Evolutionary conservation across 2,113 vertebrate genomes (phyloP).

Genomic region (Manacus vitellinus): DNA sequence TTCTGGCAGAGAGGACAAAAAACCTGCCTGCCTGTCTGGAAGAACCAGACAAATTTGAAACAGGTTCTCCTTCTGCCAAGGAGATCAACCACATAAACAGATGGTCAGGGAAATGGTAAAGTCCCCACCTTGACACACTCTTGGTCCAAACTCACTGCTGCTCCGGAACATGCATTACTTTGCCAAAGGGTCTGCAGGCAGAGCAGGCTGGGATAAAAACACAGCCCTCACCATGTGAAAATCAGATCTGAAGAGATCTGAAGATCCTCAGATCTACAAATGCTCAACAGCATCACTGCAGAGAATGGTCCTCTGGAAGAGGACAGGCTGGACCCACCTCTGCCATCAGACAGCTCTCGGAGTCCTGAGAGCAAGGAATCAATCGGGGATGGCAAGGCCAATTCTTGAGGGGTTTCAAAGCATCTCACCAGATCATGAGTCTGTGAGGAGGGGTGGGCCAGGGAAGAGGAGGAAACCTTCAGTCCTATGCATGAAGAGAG

Average conservation of each 20-base stretch:
- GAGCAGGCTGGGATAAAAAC: not conserved
- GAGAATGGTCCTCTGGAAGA: not conserved
- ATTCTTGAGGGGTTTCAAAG: not conserved
- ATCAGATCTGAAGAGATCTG: not conserved
- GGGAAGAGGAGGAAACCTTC: not conserved
- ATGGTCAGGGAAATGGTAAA: not conserved
- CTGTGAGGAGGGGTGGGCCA: not conserved
- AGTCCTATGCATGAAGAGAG: fast-evolving
- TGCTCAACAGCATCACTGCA: not conserved
- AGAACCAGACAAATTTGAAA: not conserved
- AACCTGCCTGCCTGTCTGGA: not conserved
- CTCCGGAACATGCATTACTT: not conserved
- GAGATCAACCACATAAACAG: not conserved
- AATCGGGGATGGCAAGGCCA: not conserved
- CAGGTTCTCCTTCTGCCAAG: not conserved
- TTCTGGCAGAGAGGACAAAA: not conserved
- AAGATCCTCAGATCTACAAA: not conserved
- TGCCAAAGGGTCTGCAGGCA: not conserved
- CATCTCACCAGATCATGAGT: not conserved
- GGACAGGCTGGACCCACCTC: not conserved
- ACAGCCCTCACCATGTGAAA: not conserved
- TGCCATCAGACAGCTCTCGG: not conserved
- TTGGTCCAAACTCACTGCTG: not conserved
- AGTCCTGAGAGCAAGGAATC: not conserved
- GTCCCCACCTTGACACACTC: not conserved